Conservation (phyloP, 2,888 invertebrate species). For the Rotaria macrura region DNA sequence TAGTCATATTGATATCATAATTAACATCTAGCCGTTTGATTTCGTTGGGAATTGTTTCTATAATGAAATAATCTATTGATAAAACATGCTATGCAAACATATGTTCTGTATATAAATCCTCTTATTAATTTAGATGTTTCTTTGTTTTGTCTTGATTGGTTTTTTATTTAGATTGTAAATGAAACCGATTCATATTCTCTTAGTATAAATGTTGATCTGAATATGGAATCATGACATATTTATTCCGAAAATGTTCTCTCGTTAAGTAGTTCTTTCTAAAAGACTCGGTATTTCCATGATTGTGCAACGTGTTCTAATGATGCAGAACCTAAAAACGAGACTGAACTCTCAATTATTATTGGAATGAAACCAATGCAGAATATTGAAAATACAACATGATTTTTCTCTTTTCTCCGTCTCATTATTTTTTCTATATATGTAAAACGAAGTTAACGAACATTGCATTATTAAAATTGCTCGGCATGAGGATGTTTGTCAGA, state of each 20-base stretch:
- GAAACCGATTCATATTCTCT: too few relatives aligned
- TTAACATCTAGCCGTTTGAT: background rate
- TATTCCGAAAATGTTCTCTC: background rate
- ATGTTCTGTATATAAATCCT: background rate
- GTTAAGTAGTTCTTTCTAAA: background rate
- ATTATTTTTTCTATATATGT: background rate
- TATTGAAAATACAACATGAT: background rate
- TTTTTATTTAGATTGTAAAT: too few relatives aligned
- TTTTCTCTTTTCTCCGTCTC: background rate
- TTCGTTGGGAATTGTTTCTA: background rate
- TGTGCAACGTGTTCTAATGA: background rate
- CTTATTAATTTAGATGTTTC: background rate
- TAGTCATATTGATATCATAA: background rate
- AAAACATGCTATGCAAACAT: background rate
- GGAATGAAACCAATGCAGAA: background rate
- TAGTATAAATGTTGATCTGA: too few relatives aligned
- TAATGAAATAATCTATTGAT: background rate
- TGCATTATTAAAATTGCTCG: background rate
- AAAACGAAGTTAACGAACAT: background rate
- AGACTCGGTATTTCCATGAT: background rate
- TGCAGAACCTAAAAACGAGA: background rate
- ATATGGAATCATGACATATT: background rate
- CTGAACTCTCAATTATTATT: background rate
- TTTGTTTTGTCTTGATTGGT: too few relatives aligned
- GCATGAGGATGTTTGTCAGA: background rate